Evolutionary conservation across 2,113 vertebrate genomes (phyloP).

Genomic region (Siphamia tubifer): DNA sequence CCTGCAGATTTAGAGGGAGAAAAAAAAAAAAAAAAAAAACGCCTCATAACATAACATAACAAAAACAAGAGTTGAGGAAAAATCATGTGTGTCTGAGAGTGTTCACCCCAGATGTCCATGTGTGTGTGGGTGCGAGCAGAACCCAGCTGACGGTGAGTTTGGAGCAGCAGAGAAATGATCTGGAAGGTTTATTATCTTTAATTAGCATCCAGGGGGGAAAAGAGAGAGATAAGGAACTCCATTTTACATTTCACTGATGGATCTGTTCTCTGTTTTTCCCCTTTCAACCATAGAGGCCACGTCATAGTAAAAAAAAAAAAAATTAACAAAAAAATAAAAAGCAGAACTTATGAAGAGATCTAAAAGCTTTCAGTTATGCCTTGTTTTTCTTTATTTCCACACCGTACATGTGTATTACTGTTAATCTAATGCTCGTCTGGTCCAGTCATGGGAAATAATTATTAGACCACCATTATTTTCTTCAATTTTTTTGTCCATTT

Average conservation of each 20-base stretch:
- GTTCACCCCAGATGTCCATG: constrained; percentile 38
- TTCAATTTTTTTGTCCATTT: no score
- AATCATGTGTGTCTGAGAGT: constrained; percentile 13
- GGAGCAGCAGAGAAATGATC: constrained; percentile 71
- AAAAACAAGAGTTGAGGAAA: background rate
- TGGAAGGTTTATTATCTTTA: constrained; percentile 76
- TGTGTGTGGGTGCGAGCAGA: constrained; percentile 50
- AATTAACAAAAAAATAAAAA: no score
- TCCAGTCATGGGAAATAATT: no score
- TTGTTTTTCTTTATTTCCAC: background rate
- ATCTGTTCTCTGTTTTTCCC: constrained; percentile 37
- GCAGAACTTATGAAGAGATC: background rate
- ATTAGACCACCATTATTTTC: no score
- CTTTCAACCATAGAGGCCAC: constrained; percentile 12
- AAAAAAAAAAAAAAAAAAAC: no score
- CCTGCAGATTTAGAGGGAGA: constrained; percentile 55
- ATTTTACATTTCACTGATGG: constrained; percentile 61
- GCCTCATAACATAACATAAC: no score
- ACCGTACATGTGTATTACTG: background rate
- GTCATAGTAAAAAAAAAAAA: no score
- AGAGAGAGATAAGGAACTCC: constrained; percentile 66
- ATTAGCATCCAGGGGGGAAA: constrained; percentile 65
- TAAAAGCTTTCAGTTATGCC: background rate
- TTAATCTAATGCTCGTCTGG: background rate
- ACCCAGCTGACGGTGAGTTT: constrained; percentile 69